Conservation (phyloP, 2,888 invertebrate species). For the Syrphus vitripennis region DNA sequence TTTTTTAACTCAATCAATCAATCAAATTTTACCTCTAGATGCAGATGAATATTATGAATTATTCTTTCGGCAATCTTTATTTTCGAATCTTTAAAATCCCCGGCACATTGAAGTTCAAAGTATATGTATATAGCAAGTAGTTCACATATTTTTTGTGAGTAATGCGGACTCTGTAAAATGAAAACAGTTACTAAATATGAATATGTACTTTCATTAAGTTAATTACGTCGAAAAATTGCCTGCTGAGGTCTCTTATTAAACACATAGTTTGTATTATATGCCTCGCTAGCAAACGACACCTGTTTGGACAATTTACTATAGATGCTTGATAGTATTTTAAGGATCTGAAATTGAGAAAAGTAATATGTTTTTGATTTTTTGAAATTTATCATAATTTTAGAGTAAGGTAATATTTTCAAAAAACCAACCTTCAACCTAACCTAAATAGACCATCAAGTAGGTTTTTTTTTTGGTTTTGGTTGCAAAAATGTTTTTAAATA, state of each 20-base stretch:
- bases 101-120: slow-evolving; percentile 35
- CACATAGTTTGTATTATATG: background rate
- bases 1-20: background rate
- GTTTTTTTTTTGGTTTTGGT: no score
- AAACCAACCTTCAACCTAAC: no score
- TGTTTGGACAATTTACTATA: slow-evolving; percentile 3
- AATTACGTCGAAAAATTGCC: slow-evolving; percentile 20
- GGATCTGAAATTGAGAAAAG: background rate
- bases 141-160: slow-evolving; percentile 44
- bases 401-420: no score
- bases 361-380: no score
- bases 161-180: slow-evolving; percentile 7
- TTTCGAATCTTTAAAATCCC: slow-evolving; percentile 23
- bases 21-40: slow-evolving; percentile 26
- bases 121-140: slow-evolving; percentile 35
- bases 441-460: no score
- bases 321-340: background rate
- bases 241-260: slow-evolving; percentile 7
- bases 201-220: background rate
- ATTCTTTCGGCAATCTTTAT: slow-evolving; percentile 46
- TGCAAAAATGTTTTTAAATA: no score
- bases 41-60: slow-evolving; percentile 34
- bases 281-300: slow-evolving; percentile 17
- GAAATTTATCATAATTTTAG: no score
- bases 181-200: background rate